These are phyloP conservation scores for Magallana ariakensis DNA, from an alignment of 1,140 invertebrate genomes.

Conservation along the genomic window DNA sequence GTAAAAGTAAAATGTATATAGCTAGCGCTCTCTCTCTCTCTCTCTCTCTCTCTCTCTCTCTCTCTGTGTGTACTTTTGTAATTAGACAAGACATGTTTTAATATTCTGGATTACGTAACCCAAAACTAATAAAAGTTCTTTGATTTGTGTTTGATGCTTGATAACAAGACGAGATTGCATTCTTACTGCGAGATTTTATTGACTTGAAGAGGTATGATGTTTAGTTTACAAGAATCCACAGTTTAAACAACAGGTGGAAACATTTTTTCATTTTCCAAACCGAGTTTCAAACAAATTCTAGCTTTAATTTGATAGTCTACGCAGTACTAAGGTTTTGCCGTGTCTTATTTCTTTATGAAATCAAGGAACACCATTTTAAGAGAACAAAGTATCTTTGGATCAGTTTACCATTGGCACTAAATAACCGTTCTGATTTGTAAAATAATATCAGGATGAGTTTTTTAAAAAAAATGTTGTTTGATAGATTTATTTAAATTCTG, in stretches of 20 bases:
- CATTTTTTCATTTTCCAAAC: not conserved
- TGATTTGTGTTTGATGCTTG: not conserved
- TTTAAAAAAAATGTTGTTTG: constrained; percentile 11
- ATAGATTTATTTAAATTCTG: constrained; percentile 11
- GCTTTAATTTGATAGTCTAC: no score
- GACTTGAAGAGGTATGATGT: not conserved
- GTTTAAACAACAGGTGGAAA: constrained; percentile 14
- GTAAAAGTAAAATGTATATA: no score
- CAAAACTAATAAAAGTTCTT: constrained; percentile 17
- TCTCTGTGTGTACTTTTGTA: not conserved
- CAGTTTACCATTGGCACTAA: not conserved
- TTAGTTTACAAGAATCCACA: not conserved
- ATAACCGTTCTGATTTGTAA: not conserved
- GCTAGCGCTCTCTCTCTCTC: no score
- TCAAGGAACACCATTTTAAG: no score
- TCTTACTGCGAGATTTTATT: not conserved
- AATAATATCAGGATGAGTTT: not conserved
- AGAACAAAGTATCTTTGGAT: not conserved
- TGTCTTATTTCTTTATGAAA: no score
- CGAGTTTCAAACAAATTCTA: no score
- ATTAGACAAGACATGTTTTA: not conserved
- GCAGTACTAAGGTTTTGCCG: no score
- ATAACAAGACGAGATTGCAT: not conserved
- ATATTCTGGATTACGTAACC: constrained; percentile 6
- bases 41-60: not conserved